Evolutionary conservation across 2,797 vertebrate species (phyloP).

Genomic region (Carcharodon carcharias): DNA sequence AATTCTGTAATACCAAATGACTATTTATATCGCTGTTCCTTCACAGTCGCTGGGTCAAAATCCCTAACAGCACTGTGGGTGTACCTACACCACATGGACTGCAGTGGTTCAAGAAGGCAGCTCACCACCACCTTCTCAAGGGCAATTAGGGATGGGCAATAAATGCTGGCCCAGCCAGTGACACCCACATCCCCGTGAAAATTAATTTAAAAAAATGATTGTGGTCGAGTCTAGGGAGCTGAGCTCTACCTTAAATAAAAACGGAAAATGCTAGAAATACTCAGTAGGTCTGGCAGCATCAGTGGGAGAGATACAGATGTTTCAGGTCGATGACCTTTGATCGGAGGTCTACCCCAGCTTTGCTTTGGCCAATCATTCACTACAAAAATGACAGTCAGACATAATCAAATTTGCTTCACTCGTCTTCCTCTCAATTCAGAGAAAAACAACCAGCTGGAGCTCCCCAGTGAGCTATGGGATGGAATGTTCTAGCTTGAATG

Average conservation of each 20-base stretch:
- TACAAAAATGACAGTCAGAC: background rate
- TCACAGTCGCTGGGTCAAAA: no score
- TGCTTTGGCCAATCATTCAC: background rate
- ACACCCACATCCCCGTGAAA: no score
- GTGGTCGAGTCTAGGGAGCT: background rate
- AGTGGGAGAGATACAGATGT: background rate
- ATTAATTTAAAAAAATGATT: no score
- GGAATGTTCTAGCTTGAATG: background rate
- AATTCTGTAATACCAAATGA: no score
- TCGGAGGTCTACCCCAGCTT: background rate
- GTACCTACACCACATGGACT: no score
- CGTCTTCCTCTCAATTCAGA: background rate
- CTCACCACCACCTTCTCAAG: no score
- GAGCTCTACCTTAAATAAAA: background rate
- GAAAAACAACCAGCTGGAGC: background rate
- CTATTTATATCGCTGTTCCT: no score
- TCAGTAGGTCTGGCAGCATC: no score
- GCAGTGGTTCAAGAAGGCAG: no score
- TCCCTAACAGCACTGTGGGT: no score
- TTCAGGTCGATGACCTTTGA: background rate
- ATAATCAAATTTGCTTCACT: background rate
- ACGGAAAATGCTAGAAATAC: background rate
- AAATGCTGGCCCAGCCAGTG: no score
- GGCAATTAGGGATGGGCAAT: no score
- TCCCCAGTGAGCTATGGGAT: background rate